Base-by-base conservation (phyloP, 2,797 vertebrate species). In the Aratinga solstitialis region DNA sequence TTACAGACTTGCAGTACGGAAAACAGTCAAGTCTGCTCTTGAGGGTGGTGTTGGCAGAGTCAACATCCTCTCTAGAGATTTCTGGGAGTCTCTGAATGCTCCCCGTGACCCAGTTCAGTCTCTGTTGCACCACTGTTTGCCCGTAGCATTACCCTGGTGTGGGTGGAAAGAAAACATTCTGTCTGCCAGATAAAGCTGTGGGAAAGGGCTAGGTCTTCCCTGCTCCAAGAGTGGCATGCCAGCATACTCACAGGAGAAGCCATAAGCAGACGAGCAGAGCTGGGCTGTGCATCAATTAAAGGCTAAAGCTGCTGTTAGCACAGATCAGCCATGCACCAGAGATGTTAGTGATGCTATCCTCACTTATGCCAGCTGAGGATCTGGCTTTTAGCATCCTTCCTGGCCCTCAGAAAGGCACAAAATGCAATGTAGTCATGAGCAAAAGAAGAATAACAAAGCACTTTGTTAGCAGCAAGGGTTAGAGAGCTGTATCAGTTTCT, bases 121-220 rank as follows among this genome's bases (percentile, higher is more conserved):
- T 87, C 89, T 78, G 72, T 77, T 94, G 48, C 89, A 71, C 90
- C 1, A 66, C 75, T 89, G 66, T 91, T 91, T 96, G 91, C 95
- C 91, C 54, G 34, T 26, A 87, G 86, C 65, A 7, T 95, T 96
- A 83, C 81, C 84, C 90, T 72, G 32, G 45, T 68, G 90, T 87
- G 78, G 88, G 88, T 94, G 95, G 88, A 72, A 94, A 95, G 75
- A 94, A 95, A 92, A 80, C 75, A 78, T 24, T 72, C 38, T 92
- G 68, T 69, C 77, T 94, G 86, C 75, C 91, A 94, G 93, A 84
- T 96, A 90, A 11, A 68, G 86, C 72, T 95, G 75, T 68, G 61
- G n/a, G 77, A 95, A 95, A 96, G 72, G 61, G 67, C 38, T 58
- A 72, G 68, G 53, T 72, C 75, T 71, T 93, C 78, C 61, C 65